Evolutionary conservation across 2,797 vertebrate species (phyloP).

Genomic region (Danio aesculapii): DNA sequence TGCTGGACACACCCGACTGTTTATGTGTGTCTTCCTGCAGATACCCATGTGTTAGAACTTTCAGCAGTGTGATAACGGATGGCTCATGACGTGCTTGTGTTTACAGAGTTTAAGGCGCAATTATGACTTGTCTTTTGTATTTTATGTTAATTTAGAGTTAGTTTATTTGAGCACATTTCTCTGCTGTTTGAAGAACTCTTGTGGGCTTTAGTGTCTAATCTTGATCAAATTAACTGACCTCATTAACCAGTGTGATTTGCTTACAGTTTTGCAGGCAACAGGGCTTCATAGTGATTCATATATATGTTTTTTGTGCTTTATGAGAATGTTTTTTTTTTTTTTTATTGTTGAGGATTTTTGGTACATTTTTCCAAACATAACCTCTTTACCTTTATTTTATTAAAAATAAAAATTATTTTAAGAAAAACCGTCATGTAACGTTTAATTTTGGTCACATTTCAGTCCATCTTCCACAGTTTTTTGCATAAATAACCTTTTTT

Average conservation of each 20-base stretch:
- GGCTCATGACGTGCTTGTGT: not conserved
- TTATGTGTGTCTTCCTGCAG: not conserved
- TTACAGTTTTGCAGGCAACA: not conserved
- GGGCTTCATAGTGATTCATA: not conserved
- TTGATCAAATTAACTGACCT: not conserved
- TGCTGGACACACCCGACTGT: constrained; percentile 18
- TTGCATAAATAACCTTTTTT: no score
- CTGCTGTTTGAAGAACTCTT: not conserved
- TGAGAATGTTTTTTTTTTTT: no score
- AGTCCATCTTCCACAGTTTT: no score
- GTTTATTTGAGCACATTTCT: not conserved
- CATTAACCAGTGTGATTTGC: not conserved
- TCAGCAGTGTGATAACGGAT: not conserved
- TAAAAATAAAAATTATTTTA: no score
- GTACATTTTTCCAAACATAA: no score
- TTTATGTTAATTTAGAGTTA: not conserved
- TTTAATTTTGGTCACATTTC: no score
- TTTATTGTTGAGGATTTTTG: no score
- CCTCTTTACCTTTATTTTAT: no score
- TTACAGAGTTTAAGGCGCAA: not conserved
- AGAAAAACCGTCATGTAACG: no score
- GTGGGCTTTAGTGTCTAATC: not conserved
- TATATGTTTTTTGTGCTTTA: not conserved
- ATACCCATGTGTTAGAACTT: constrained; percentile 1
- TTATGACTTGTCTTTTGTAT: not conserved